These are phyloP conservation scores for Tinea trinotella DNA, from an alignment of 2,888 invertebrate genomes.

Conservation along the genomic window DNA sequence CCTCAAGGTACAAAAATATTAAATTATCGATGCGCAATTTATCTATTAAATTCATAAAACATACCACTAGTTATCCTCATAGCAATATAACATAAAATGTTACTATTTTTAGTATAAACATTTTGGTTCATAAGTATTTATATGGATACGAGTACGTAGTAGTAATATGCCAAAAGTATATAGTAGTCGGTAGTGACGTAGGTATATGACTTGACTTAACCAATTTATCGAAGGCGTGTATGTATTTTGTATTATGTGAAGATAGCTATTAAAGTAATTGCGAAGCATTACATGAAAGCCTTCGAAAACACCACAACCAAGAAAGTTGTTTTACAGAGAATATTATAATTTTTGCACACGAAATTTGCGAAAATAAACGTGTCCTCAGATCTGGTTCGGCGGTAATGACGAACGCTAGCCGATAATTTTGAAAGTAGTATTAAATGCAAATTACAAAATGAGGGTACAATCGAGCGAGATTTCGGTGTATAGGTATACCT, in stretches of 20 bases:
- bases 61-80: too few relatives aligned
- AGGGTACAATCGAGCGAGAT: constrained; percentile 27
- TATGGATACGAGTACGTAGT: too few relatives aligned
- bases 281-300: constrained; percentile 36
- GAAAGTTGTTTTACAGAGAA: constrained; percentile 36
- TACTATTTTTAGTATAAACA: too few relatives aligned
- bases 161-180: background rate
- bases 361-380: constrained; percentile 33
- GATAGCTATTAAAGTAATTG: constrained; percentile 56
- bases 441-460: constrained; percentile 53
- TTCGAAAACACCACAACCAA: constrained; percentile 35
- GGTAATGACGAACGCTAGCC: constrained; percentile 30
- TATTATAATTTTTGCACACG: constrained; percentile 46
- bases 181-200: background rate
- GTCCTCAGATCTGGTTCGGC: constrained; percentile 13
- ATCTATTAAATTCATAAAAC: too few relatives aligned
- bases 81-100: too few relatives aligned
- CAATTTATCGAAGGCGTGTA: constrained; percentile 18
- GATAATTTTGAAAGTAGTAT: constrained; percentile 44
- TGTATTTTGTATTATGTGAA: constrained; percentile 31
- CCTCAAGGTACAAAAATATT: too few relatives aligned
- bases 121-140: too few relatives aligned
- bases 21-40: too few relatives aligned
- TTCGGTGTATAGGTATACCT: background rate
- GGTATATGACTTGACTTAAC: background rate